These are phyloP conservation scores for Protonemura montana DNA, from an alignment of 2,888 invertebrate genomes.

Conservation along the genomic window DNA sequence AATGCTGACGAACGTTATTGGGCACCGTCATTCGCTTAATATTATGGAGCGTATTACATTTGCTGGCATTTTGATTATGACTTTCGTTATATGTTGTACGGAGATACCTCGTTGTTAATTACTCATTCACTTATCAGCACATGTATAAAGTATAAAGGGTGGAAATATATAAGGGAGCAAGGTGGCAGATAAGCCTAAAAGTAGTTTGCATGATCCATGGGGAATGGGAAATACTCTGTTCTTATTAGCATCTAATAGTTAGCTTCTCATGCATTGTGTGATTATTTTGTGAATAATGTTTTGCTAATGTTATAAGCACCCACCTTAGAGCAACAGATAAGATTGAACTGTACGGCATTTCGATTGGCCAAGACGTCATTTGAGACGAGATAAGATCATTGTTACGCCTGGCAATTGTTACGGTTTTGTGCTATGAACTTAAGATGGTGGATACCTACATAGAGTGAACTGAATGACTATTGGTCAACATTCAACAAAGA, in stretches of 20 bases:
- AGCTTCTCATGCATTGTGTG: background rate
- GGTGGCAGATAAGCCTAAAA: background rate
- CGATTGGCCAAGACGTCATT: constrained; percentile 23
- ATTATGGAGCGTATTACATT: background rate
- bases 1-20: background rate
- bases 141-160: background rate
- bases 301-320: constrained; percentile 12
- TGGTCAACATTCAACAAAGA: constrained; percentile 28
- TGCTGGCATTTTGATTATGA: background rate
- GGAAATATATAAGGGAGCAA: background rate
- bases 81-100: background rate
- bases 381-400: background rate
- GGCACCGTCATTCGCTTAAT: background rate
- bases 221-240: background rate
- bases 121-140: background rate
- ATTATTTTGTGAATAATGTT: constrained; percentile 5
- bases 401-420: constrained; percentile 23
- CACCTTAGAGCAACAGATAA: constrained; percentile 3
- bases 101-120: constrained; percentile 4
- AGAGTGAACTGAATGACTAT: constrained; percentile 7
- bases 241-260: background rate
- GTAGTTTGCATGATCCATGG: background rate
- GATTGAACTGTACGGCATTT: background rate
- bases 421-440: constrained; percentile 15
- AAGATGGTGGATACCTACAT: background rate